These are phyloP conservation scores for Syndactyla subalaris DNA, from an alignment of 2,797 vertebrate species.

Conservation along the genomic window DNA sequence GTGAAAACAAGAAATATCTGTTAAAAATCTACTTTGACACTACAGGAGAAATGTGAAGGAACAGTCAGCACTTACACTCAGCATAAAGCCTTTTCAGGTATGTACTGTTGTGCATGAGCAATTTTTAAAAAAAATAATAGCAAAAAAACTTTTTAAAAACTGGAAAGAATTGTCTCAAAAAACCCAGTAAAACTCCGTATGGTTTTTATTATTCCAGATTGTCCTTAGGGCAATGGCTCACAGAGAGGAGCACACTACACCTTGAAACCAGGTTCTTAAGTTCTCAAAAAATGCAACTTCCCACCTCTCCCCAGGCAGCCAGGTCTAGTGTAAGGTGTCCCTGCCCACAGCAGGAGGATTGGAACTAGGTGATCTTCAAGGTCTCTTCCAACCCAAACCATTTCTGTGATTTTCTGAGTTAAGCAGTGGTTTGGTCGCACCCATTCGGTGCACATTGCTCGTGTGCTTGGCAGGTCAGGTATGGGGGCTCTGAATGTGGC, in stretches of 20 bases:
- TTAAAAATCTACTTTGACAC: fast-evolving
- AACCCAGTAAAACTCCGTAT: not conserved
- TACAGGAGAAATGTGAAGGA: not conserved
- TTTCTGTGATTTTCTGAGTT: not conserved
- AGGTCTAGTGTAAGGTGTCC: not conserved
- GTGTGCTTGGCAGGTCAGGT: not conserved
- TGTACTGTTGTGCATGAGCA: not conserved
- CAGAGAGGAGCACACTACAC: not conserved
- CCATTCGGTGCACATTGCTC: fast-evolving
- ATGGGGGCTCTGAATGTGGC: fast-evolving
- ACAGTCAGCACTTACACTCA: not conserved
- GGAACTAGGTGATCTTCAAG: not conserved
- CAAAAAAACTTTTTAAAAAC: not conserved
- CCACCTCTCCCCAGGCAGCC: not conserved
- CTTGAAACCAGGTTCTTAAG: not conserved
- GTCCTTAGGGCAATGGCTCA: not conserved
- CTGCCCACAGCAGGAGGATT: not conserved
- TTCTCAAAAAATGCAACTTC: not conserved
- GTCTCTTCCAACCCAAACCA: not conserved
- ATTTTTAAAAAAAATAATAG: no score
- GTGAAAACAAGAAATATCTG: not conserved
- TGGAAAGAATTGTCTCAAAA: not conserved
- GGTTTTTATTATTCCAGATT: not conserved
- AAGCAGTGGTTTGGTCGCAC: not conserved
- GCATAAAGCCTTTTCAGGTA: not conserved